Conservation (phyloP, 1,140 invertebrate genomes). For the Anoplophora glabripennis region DNA sequence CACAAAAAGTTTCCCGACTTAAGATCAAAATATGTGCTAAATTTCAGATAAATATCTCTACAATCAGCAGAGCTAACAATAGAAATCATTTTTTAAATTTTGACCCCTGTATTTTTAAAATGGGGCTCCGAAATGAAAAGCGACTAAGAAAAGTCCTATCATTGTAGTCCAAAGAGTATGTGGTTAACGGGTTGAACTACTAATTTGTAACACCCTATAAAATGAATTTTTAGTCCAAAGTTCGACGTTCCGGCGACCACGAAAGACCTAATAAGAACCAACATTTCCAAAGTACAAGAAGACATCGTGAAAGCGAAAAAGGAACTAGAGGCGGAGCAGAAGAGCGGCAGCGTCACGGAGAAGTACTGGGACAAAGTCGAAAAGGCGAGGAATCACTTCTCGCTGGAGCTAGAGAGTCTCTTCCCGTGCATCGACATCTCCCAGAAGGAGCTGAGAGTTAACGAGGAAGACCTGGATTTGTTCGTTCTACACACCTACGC, state of each 20-base stretch:
- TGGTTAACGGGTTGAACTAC: too few relatives aligned
- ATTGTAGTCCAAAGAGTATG: too few relatives aligned
- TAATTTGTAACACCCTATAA: too few relatives aligned
- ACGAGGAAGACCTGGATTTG: slow-evolving; percentile 64
- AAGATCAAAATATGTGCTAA: too few relatives aligned
- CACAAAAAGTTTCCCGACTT: too few relatives aligned
- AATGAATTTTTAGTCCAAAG: slow-evolving; percentile 48
- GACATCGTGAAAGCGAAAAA: slow-evolving; percentile 60
- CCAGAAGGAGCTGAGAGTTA: slow-evolving; percentile 62
- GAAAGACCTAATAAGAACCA: slow-evolving; percentile 9
- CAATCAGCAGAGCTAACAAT: too few relatives aligned
- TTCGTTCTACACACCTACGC: slow-evolving; percentile 66
- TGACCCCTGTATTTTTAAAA: too few relatives aligned
- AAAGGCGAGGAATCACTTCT: slow-evolving; percentile 65
- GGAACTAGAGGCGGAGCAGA: slow-evolving; percentile 56
- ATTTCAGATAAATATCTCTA: too few relatives aligned
- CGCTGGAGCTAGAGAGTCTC: slow-evolving; percentile 68
- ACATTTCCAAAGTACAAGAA: slow-evolving; percentile 52
- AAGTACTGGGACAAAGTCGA: slow-evolving; percentile 70
- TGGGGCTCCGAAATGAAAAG: too few relatives aligned
- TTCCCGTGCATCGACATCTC: slow-evolving; percentile 68
- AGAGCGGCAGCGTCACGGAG: slow-evolving; percentile 60
- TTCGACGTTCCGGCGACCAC: slow-evolving; percentile 44
- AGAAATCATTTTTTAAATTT: too few relatives aligned
- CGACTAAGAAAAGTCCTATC: too few relatives aligned